Evolutionary conservation across 2,797 vertebrate species (phyloP).

Genomic region (Gymnocypris eckloni): DNA sequence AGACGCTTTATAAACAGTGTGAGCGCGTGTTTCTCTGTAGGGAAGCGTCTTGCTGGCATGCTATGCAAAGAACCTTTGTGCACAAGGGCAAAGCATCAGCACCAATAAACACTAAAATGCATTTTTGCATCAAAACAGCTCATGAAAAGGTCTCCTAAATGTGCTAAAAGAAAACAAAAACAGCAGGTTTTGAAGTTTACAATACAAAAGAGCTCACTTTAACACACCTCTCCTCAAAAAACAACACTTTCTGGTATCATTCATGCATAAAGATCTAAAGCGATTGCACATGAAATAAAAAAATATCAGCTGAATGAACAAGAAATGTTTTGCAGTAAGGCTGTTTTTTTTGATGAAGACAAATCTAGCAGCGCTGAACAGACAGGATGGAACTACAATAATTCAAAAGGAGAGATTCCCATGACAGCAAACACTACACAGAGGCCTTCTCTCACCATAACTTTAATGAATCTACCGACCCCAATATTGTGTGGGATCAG

Average conservation of each 20-base stretch:
- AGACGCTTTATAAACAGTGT: constrained; percentile 34
- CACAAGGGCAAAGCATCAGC: constrained; percentile 16
- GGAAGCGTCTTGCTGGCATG: constrained; percentile 10
- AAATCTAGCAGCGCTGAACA: constrained; percentile 23
- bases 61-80: constrained; percentile 28
- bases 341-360: constrained; percentile 30
- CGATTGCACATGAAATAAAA: constrained; percentile 9
- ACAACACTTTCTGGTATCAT: constrained; percentile 1
- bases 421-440: constrained; percentile 16
- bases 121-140: constrained; percentile 16
- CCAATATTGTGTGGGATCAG: constrained; percentile 48
- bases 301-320: not conserved
- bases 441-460: not conserved
- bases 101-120: constrained; percentile 35
- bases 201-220: not conserved
- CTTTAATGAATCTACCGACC: constrained; percentile 53
- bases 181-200: constrained; percentile 1
- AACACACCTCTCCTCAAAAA: not conserved
- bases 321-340: not conserved
- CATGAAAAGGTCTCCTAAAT: not conserved
- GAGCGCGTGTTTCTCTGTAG: constrained; percentile 32
- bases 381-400: constrained; percentile 30
- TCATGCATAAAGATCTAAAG: constrained; percentile 3
- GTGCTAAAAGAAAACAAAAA: constrained; percentile 17
- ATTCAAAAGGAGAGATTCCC: constrained; percentile 33